Conservation (phyloP, 2,797 vertebrate species). For the Periophthalmus magnuspinnatus region DNA sequence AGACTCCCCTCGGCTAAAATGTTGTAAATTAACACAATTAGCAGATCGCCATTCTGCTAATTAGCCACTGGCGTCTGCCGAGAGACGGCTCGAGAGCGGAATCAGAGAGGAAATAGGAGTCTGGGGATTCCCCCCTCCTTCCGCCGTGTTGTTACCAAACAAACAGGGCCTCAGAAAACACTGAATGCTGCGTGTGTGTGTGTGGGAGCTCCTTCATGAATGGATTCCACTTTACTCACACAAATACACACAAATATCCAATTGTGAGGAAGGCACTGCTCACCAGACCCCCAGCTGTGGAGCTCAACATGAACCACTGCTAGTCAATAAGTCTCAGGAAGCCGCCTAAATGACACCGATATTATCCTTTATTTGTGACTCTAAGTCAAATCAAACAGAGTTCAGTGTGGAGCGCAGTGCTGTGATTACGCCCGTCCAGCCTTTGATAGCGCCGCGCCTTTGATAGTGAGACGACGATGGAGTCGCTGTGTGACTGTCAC, state of each 20-base stretch:
- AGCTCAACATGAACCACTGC: conserved; percentile 54
- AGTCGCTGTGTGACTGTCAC: conserved; percentile 60
- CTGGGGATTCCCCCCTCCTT: conserved; percentile 69
- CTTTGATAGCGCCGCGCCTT: conserved; percentile 71
- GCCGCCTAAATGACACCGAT: conserved; percentile 72
- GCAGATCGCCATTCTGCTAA: conserved; percentile 93
- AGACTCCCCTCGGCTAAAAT: conserved; percentile 94
- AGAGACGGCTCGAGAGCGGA: conserved; percentile 85
- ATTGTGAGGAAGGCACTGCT: conserved; percentile 49
- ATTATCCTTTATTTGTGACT: conserved; percentile 75
- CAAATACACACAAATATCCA: conserved; percentile 45
- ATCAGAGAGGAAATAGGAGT: conserved; percentile 82
- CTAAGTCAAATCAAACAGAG: conserved; percentile 75
- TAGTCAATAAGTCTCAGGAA: conserved; percentile 72
- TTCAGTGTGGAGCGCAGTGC: conserved; percentile 63
- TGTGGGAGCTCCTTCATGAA: conserved; percentile 46
- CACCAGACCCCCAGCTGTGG: conserved; percentile 62
- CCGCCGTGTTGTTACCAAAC: conserved; percentile 88
- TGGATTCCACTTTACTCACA: conserved; percentile 52
- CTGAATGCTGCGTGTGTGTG: conserved; percentile 43
- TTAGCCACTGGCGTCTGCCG: conserved; percentile 91
- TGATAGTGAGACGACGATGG: conserved; percentile 70
- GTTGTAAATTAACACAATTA: conserved; percentile 99
- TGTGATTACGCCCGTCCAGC: conserved; percentile 68
- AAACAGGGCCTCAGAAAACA: conserved; percentile 73